Evolutionary conservation across 2,888 invertebrate species (phyloP).

Genomic region (Myathropa florea): DNA sequence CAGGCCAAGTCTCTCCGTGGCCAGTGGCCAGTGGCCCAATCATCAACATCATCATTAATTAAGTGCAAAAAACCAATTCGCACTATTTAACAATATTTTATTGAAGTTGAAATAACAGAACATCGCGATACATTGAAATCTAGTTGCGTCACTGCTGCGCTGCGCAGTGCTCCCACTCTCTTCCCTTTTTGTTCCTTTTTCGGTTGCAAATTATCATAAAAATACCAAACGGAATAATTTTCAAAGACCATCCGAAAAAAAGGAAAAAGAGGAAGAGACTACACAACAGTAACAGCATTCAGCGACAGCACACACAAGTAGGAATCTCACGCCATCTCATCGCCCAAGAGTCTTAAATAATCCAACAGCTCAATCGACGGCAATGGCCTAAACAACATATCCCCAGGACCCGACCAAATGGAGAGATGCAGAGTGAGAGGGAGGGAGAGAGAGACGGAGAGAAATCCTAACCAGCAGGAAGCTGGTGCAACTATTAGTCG

Average conservation of each 20-base stretch:
- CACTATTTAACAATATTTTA: conserved; percentile 70
- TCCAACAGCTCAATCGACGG: conserved; percentile 65
- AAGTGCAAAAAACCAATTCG: conserved; percentile 69
- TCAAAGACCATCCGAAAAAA: neutral
- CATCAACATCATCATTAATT: conserved; percentile 64
- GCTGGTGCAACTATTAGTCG: conserved; percentile 13
- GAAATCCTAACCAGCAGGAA: conserved; percentile 47
- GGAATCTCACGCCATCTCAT: conserved; percentile 42
- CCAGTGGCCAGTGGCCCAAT: conserved; percentile 22
- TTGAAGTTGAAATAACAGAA: conserved; percentile 58
- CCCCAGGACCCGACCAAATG: conserved; percentile 43
- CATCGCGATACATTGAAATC: conserved; percentile 43
- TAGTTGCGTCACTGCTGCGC: conserved; percentile 52
- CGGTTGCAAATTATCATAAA: conserved; percentile 53
- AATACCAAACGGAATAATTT: conserved; percentile 70
- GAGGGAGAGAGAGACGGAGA: neutral
- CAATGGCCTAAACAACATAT: conserved; percentile 42
- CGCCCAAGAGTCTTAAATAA: conserved; percentile 57
- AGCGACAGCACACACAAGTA: neutral
- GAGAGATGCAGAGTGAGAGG: neutral
- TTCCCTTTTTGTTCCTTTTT: neutral
- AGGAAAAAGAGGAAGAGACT: neutral
- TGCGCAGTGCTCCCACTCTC: neutral
- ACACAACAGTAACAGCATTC: neutral
- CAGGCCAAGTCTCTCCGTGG: neutral